These are phyloP conservation scores for Caenorhabditis zanzibari DNA, from an alignment of 2,888 invertebrate species.

Conservation along the genomic window DNA sequence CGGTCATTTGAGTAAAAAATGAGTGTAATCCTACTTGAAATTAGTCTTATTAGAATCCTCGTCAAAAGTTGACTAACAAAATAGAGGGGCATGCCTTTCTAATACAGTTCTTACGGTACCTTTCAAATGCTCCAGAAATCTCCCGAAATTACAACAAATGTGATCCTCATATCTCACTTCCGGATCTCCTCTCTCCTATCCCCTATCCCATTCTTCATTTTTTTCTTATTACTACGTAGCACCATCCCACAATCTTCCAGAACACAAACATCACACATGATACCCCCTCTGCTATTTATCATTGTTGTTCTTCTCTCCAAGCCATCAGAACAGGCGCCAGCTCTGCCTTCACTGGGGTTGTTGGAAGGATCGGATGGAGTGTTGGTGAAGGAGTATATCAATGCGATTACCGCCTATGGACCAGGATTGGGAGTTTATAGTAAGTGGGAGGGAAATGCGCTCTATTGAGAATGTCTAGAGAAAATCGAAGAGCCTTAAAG, in stretches of 20 bases:
- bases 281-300: not conserved
- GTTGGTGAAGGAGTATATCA: conserved; percentile 73
- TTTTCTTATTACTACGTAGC: not conserved
- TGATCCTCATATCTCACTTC: not conserved
- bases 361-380: conserved; percentile 64
- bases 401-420: conserved; percentile 79
- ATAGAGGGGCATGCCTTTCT: too few species aligned
- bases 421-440: conserved; percentile 80
- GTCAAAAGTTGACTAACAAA: too few species aligned
- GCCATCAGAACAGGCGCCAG: conserved; percentile 47
- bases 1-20: too few species aligned
- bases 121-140: too few species aligned
- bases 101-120: too few species aligned
- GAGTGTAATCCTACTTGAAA: too few species aligned
- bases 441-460: conserved; percentile 10
- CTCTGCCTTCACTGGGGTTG: conserved; percentile 66
- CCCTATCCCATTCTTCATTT: conserved; percentile 1
- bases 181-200: conserved; percentile 16
- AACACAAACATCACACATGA: conserved; percentile 1
- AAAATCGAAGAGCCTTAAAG: too few species aligned
- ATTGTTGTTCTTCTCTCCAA: not conserved
- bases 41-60: too few species aligned
- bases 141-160: too few species aligned
- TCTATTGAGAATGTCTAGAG: not conserved
- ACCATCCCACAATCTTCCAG: conserved; percentile 5